Evolutionary conservation across 2,797 vertebrate species (phyloP), one percentile per base, ranked within the genome.

Genomic region (Pseudochirops corinnae): DNA sequence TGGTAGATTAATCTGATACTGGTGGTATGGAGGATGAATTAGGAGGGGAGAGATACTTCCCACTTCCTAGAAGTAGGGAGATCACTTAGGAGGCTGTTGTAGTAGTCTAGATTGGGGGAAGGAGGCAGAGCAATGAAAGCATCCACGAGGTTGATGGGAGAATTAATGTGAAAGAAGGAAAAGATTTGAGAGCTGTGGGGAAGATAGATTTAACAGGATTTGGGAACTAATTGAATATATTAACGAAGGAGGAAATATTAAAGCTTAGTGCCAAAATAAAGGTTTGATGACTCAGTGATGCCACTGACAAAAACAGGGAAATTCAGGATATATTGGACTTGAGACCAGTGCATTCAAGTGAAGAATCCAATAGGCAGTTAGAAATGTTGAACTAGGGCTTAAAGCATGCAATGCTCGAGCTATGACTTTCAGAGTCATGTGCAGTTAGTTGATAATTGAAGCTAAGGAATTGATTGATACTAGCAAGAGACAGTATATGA

Each of bases 11-110:
- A 2, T 74, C 18, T 21, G 50, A 39, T 50, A 92, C 33, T 67
- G 33, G 10, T 55, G 82, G 92, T 91, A 95, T 16, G 82, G 13
- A 93, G 56, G 90, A 39, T 62, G 46, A 92, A 53, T 94, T 46
- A 28, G 26, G 28, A 74, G 5, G 28, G 33, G 82, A 74, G 60
- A 93, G 1, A 26, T n/a, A 67, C 14, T 18, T 67, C 5, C 33
- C 4, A 67, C 13, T n/a, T 67, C 62, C 60, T n/a, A n/a, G 33
- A 56, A 82, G 46, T 16, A 56, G 53, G 28, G 50, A 92, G 52
- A 46, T 53, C 26, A 62, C 10, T 1, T 39, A 26, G 1, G 29
- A 90, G 26, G 7, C 57, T 90, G 0, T 62, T 95, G 14, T 5
- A 24, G 3, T 46, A 24, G 2, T 46, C 10, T 55, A 56, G 0